phyloP scores from a whole-genome alignment of 1,140 invertebrate species.

The Drosophila quadrilineata region DNA sequence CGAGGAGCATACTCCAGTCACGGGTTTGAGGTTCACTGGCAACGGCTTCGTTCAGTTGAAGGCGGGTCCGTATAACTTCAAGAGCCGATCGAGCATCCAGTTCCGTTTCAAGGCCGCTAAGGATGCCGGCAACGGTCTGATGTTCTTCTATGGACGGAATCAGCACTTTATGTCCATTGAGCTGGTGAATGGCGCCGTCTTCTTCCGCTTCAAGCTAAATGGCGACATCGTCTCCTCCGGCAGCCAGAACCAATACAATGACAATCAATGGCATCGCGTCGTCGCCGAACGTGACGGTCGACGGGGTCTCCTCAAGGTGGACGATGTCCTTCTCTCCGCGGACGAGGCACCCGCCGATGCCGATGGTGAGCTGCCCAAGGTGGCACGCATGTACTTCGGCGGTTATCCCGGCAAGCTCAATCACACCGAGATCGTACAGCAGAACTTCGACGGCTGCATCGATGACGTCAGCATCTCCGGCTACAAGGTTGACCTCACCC shows the following conservation, averaged over 20 bases:
- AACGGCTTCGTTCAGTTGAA: conserved; percentile 90
- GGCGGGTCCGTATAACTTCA: conserved; percentile 83
- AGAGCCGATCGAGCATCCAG: conserved; percentile 84
- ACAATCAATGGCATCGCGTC: conserved; percentile 91
- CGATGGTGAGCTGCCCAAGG: conserved; percentile 82
- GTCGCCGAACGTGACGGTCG: conserved; percentile 86
- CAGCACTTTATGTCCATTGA: conserved; percentile 92
- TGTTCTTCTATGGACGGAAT: conserved; percentile 91
- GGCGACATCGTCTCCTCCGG: conserved; percentile 83
- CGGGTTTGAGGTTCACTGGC: conserved; percentile 92
- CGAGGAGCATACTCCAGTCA: conserved; percentile 79
- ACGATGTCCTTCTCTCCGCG: conserved; percentile 82
- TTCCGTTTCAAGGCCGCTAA: conserved; percentile 91
- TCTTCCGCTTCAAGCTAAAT: conserved; percentile 88
- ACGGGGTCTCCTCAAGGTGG: conserved; percentile 87
- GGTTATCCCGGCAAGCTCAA: conserved; percentile 89
- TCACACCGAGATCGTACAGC: conserved; percentile 85
- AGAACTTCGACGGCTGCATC: conserved; percentile 97
- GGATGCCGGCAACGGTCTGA: conserved; percentile 90
- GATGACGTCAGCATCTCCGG: conserved; percentile 90
- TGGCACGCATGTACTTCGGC: conserved; percentile 92
- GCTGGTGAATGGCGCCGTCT: conserved; percentile 88
- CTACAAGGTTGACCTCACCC: conserved; percentile 89
- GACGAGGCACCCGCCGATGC: conserved; percentile 76
- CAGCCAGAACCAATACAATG: conserved; percentile 87